Evolutionary conservation across 1,140 invertebrate genomes (phyloP).

Genomic region (Brachionus koreanus): DNA sequence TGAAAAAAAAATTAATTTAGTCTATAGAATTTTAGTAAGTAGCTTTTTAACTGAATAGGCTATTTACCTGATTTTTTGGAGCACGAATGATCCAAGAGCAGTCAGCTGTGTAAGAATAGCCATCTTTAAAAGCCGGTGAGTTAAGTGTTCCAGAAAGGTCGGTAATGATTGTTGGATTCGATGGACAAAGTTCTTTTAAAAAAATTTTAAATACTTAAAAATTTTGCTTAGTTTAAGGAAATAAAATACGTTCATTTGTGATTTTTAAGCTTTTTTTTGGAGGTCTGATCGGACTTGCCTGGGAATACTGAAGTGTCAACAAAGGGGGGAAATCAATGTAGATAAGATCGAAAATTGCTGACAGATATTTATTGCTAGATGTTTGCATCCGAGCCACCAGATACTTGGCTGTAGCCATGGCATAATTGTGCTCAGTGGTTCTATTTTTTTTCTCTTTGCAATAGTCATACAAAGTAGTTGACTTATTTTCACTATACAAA

Average conservation of each 20-base stretch:
- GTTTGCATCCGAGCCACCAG: constrained; percentile 28
- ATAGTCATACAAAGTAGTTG: neutral
- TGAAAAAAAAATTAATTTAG: no score
- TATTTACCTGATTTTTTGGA: constrained; percentile 29
- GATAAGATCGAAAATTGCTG: constrained; percentile 22
- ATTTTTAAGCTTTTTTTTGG: neutral
- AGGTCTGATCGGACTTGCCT: neutral
- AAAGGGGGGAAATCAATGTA: neutral
- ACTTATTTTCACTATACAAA: constrained; percentile 35
- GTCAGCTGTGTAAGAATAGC: neutral
- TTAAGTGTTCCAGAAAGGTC: neutral
- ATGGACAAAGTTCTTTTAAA: constrained; percentile 6
- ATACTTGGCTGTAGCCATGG: constrained; percentile 5
- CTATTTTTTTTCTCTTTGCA: neutral
- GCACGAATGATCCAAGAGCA: constrained; percentile 40
- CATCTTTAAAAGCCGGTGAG: neutral
- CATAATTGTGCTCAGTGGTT: neutral
- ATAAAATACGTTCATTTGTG: neutral
- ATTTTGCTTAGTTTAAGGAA: neutral
- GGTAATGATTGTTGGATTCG: neutral
- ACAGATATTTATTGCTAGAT: constrained; percentile 4
- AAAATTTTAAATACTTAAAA: neutral
- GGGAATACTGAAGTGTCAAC: neutral
- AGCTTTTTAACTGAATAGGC: neutral
- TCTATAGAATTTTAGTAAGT: no score